Conservation (phyloP, 2,797 vertebrate genomes). For the Meda fulgida region DNA sequence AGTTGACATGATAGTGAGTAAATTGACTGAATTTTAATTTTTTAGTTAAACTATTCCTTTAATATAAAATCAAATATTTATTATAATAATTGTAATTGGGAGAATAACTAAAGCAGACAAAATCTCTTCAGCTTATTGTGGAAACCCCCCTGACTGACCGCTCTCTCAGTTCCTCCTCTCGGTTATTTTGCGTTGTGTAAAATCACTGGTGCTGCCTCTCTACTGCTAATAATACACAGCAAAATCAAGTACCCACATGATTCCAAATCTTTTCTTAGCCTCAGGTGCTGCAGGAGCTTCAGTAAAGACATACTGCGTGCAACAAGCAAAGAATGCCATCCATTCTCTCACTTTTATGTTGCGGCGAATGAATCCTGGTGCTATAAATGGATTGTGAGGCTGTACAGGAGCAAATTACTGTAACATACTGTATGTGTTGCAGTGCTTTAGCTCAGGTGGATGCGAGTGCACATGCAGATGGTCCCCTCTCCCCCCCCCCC, state of each 20-base stretch:
- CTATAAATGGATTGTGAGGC: slow-evolving; percentile 13
- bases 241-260: slow-evolving; percentile 16
- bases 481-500: background rate
- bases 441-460: slow-evolving; percentile 29
- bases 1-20: background rate
- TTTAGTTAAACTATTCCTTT: background rate
- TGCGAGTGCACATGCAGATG: slow-evolving; percentile 11
- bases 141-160: background rate
- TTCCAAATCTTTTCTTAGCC: slow-evolving; percentile 17
- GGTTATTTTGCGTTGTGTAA: slow-evolving; percentile 12
- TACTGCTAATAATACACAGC: slow-evolving; percentile 14
- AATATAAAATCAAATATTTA: background rate
- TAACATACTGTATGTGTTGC: slow-evolving; percentile 17
- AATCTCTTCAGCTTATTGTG: background rate
- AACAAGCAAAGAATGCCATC: background rate
- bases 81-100: background rate
- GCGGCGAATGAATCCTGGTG: background rate
- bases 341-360: slow-evolving; percentile 14
- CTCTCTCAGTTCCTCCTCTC: background rate
- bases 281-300: slow-evolving; percentile 3
- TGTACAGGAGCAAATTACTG: slow-evolving; percentile 6
- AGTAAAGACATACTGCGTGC: background rate
- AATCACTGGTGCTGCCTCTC: background rate
- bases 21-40: background rate
- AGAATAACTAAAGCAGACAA: background rate